phyloP scores from a whole-genome alignment of 92 coral and sea anemone genomes.

The Bergia puertoricense region DNA sequence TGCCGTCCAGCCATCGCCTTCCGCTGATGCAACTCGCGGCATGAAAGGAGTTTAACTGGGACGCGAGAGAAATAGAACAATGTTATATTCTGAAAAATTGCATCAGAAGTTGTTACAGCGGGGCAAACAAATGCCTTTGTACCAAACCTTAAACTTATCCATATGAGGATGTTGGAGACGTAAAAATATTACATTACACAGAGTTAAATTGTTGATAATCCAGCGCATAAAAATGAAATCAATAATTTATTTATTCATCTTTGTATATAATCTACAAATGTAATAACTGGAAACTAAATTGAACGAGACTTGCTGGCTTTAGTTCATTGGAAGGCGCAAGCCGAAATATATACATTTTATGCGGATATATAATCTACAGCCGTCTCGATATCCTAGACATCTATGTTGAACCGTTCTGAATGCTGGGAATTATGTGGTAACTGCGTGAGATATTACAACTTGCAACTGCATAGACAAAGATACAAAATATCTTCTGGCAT shows the following conservation, averaged over 20 bases:
- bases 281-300: not conserved
- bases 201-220: slow-evolving; percentile 6
- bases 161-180: not conserved
- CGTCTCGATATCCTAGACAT: not conserved
- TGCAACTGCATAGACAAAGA: not conserved
- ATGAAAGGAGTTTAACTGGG: not conserved
- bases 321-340: not conserved
- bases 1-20: not conserved
- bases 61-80: not conserved
- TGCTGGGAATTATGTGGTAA: not conserved
- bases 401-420: not conserved
- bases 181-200: not conserved
- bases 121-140: not conserved
- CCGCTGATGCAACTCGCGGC: not conserved
- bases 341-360: not conserved
- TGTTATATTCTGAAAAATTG: not conserved
- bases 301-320: not conserved
- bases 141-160: not conserved
- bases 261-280: slow-evolving; percentile 21
- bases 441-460: too few relatives aligned
- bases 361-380: slow-evolving; percentile 10
- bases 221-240: not conserved
- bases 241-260: slow-evolving; percentile 39
- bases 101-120: not conserved
- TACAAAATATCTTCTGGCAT: not conserved